Conservation (phyloP, 2,797 vertebrate species). For the Arctocebus calabarensis region DNA sequence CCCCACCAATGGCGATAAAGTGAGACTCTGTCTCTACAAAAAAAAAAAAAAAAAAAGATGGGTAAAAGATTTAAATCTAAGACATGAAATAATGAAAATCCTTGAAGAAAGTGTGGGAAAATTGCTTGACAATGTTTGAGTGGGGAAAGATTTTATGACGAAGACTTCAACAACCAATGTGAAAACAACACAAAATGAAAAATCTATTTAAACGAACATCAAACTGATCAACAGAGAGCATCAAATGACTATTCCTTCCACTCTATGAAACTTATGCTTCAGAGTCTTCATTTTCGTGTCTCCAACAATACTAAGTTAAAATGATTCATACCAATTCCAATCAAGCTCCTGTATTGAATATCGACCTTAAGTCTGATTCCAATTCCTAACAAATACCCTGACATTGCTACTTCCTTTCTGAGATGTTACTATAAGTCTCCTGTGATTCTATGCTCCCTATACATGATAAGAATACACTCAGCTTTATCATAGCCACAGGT, state of each 20-base stretch:
- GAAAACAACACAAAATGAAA: background rate
- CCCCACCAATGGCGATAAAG: too few relatives aligned
- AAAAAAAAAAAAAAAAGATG: too few relatives aligned
- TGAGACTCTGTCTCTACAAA: too few relatives aligned
- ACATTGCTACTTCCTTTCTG: background rate
- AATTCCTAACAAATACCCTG: background rate
- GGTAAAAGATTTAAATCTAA: too few relatives aligned
- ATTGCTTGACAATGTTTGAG: too few relatives aligned
- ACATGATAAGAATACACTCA: background rate
- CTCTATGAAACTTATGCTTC: background rate
- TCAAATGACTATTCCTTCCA: background rate
- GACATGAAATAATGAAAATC: too few relatives aligned
- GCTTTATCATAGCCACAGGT: background rate
- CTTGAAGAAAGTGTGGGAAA: too few relatives aligned
- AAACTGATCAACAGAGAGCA: background rate
- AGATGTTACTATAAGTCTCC: background rate
- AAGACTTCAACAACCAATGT: too few relatives aligned
- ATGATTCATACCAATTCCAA: background rate
- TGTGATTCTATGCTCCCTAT: background rate
- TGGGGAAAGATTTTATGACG: too few relatives aligned
- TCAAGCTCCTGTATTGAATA: background rate
- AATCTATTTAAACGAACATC: background rate
- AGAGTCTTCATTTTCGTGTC: background rate
- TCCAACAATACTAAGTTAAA: background rate
- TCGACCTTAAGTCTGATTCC: background rate